phyloP scores from a whole-genome alignment of 2,797 vertebrate genomes.

The Sarcoramphus papa region DNA sequence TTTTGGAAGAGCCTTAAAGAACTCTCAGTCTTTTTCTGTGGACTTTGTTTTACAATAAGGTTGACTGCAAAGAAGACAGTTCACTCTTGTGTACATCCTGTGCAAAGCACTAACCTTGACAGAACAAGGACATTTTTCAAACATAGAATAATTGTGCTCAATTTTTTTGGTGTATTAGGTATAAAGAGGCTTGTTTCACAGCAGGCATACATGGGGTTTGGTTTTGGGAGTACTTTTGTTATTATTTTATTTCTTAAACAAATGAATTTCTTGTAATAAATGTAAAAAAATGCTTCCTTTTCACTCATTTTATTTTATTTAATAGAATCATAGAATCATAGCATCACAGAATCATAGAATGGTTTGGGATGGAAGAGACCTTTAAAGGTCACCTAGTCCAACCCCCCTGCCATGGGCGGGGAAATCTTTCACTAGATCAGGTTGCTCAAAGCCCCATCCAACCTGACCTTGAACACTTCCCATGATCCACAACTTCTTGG shows the following conservation, averaged over 20 bases:
- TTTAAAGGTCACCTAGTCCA: not conserved
- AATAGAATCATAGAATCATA: not conserved
- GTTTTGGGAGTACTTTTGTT: not conserved
- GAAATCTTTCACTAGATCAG: not conserved
- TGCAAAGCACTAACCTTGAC: not conserved
- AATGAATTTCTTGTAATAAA: not conserved
- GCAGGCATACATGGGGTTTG: not conserved
- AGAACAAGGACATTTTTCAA: not conserved
- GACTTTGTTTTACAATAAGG: not conserved
- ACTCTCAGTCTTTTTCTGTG: not conserved
- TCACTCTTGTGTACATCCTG: not conserved
- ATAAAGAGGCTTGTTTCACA: not conserved
- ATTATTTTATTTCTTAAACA: not conserved
- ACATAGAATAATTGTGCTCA: not conserved
- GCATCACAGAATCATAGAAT: not conserved
- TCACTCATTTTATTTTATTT: not conserved
- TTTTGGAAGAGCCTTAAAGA: not conserved
- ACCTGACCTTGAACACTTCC: not conserved
- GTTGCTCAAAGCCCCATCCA: not conserved
- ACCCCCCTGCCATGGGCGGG: not conserved
- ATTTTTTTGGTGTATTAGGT: not conserved
- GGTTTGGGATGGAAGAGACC: not conserved
- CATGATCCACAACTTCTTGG: not conserved
- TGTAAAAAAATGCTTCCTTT: not conserved
- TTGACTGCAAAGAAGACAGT: not conserved